Percentiles rank a stretch among this genome's conserved stretches.
These are phyloP conservation scores for Yponomeuta cagnagella DNA, from an alignment of 2,888 invertebrate genomes.

Conservation along the genomic window DNA sequence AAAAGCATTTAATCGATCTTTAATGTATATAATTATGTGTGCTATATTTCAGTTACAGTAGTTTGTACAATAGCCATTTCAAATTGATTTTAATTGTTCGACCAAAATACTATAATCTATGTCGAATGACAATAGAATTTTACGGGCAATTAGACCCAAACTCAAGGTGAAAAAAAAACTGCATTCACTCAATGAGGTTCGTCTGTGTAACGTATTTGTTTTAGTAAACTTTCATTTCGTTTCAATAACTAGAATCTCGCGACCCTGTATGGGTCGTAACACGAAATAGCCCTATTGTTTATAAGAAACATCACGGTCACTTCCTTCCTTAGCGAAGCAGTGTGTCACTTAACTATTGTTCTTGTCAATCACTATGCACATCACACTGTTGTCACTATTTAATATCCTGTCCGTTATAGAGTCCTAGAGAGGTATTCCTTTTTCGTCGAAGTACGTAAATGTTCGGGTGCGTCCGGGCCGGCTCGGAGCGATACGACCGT, in stretches of 20 bases:
- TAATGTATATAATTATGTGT: no score
- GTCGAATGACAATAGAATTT: not conserved
- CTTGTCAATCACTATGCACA: slow-evolving; percentile 25
- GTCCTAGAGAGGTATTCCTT: slow-evolving; percentile 13
- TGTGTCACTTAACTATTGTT: slow-evolving; percentile 25
- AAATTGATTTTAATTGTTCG: slow-evolving; percentile 1
- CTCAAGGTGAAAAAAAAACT: slow-evolving; percentile 4
- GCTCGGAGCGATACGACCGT: not conserved
- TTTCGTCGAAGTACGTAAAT: not conserved
- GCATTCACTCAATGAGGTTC: not conserved
- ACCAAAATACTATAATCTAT: slow-evolving; percentile 1
- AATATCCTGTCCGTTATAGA: slow-evolving; percentile 24
- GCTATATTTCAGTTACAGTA: not conserved
- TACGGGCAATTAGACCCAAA: slow-evolving; percentile 4
- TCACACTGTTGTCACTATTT: slow-evolving; percentile 18
- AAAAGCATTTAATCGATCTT: no score
- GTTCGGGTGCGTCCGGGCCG: not conserved
- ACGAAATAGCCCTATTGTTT: slow-evolving; percentile 17
- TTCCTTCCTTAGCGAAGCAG: slow-evolving; percentile 21
- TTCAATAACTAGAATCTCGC: not conserved
- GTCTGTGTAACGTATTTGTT: not conserved
- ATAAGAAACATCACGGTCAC: slow-evolving; percentile 22
- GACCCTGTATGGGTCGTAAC: not conserved
- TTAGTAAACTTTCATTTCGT: not conserved
- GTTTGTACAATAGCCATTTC: slow-evolving; percentile 21